A percentile compares a stretch with the other conserved stretches of the same genome.
phyloP scores from a whole-genome alignment of 1,140 invertebrate genomes.

The Onthophagus taurus region DNA sequence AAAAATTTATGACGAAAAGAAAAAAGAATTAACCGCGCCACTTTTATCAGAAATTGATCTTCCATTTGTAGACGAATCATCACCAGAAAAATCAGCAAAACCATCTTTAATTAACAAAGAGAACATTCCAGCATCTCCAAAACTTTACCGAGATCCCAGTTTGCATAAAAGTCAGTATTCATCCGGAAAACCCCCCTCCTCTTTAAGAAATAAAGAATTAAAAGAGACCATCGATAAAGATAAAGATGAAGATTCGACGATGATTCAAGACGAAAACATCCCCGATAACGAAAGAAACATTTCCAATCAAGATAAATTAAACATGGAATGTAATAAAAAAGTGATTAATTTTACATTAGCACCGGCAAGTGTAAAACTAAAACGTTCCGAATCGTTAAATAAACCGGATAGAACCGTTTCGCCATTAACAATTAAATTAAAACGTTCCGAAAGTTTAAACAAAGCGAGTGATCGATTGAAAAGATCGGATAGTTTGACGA shows the following conservation, averaged over 20 bases:
- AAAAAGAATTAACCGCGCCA: slow-evolving; percentile 31
- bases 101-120: slow-evolving; percentile 27
- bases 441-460: slow-evolving; percentile 47
- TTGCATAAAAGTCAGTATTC: slow-evolving; percentile 32
- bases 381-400: slow-evolving; percentile 52
- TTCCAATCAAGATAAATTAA: slow-evolving; percentile 15
- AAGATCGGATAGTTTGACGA: slow-evolving; percentile 59
- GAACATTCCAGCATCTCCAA: slow-evolving; percentile 27
- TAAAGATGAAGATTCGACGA: slow-evolving; percentile 34
- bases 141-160: slow-evolving; percentile 36
- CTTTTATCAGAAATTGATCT: slow-evolving; percentile 38
- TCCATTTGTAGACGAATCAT: slow-evolving; percentile 45
- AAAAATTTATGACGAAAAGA: slow-evolving; percentile 64
- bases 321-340: slow-evolving; percentile 16
- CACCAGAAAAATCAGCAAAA: slow-evolving; percentile 34
- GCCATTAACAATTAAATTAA: slow-evolving; percentile 41
- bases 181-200: slow-evolving; percentile 14
- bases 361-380: slow-evolving; percentile 36
- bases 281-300: slow-evolving; percentile 33
- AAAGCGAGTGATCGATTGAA: slow-evolving; percentile 46
- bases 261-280: slow-evolving; percentile 23
- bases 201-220: slow-evolving; percentile 19
- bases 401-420: slow-evolving; percentile 40
- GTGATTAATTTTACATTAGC: slow-evolving; percentile 15
- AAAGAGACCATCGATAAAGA: slow-evolving; percentile 27